Evolutionary conservation across 2,113 vertebrate species (phyloP).

Genomic region (Archocentrus centrarchus): DNA sequence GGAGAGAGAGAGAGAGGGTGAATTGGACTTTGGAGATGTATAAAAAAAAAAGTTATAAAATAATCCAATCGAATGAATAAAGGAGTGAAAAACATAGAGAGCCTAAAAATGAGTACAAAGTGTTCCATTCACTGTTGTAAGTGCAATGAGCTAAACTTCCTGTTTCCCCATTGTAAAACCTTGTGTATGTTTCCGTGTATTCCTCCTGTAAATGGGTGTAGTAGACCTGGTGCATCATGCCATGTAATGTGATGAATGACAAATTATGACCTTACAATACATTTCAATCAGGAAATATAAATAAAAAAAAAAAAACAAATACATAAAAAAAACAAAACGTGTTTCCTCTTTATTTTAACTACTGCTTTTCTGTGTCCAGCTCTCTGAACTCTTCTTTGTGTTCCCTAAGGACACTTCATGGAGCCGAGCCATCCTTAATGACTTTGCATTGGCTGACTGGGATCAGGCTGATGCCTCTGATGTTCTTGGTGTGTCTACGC

Average conservation of each 20-base stretch:
- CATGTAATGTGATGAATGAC: conserved; percentile 95
- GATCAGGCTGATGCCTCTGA: background rate
- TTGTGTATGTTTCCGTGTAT: conserved; percentile 94
- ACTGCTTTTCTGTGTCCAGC: background rate
- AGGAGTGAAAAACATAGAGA: conserved; percentile 69
- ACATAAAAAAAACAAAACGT: conserved; percentile 50
- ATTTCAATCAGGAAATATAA: conserved; percentile 89
- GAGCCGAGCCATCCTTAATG: background rate
- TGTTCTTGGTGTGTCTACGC: background rate
- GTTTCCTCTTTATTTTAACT: background rate
- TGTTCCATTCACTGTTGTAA: conserved; percentile 89
- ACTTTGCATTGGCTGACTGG: background rate
- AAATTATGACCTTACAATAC: conserved; percentile 90
- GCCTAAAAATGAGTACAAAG: conserved; percentile 76
- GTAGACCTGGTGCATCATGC: conserved; percentile 92
- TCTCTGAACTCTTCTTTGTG: too few relatives aligned
- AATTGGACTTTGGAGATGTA: conserved; percentile 64
- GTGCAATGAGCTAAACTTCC: conserved; percentile 91
- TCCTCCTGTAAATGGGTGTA: conserved; percentile 95
- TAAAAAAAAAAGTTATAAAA: conserved; percentile 42
- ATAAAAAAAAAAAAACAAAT: conserved; percentile 75
- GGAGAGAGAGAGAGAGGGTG: conserved; percentile 4
- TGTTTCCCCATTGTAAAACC: conserved; percentile 91
- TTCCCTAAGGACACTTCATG: too few relatives aligned
- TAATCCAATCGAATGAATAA: conserved; percentile 50